These are phyloP conservation scores for Beroe forskalii DNA, from an alignment of 37 sponge, comb jelly and placozoan genomes.

Conservation along the genomic window DNA sequence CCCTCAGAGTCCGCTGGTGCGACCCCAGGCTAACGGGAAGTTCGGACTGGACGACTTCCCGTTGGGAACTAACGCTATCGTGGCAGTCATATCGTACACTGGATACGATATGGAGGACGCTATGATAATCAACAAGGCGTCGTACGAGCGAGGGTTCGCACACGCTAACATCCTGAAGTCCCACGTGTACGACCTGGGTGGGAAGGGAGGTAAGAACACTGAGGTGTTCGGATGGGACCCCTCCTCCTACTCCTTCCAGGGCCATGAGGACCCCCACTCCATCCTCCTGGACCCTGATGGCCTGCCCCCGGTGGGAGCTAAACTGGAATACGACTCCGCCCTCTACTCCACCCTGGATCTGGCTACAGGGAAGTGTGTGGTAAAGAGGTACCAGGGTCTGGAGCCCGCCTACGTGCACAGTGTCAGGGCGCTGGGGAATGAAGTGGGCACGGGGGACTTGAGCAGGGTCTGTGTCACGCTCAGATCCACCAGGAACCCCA, in stretches of 20 bases:
- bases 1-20: slow-evolving; percentile 89
- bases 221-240: slow-evolving; percentile 49
- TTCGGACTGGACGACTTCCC: slow-evolving; percentile 87
- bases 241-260: neutral
- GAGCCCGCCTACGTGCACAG: slow-evolving; percentile 86
- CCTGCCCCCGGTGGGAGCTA: slow-evolving; percentile 82
- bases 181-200: slow-evolving; percentile 67
- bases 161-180: slow-evolving; percentile 88
- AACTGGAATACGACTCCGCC: slow-evolving; percentile 81
- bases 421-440: slow-evolving; percentile 68
- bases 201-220: slow-evolving; percentile 48
- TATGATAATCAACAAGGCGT: slow-evolving; percentile 94
- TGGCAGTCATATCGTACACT: slow-evolving; percentile 95
- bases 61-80: slow-evolving; percentile 89
- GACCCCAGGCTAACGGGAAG: slow-evolving; percentile 72
- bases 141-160: slow-evolving; percentile 93
- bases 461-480: slow-evolving; percentile 2
- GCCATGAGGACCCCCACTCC: neutral
- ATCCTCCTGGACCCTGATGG: slow-evolving; percentile 82
- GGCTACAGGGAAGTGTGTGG: slow-evolving; percentile 65
- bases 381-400: slow-evolving; percentile 74
- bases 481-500: slow-evolving; percentile 76
- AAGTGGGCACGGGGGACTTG: slow-evolving; percentile 15
- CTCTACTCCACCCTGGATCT: slow-evolving; percentile 74
- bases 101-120: slow-evolving; percentile 99